A percentile compares a stretch with the other conserved stretches of the same genome.
These are phyloP conservation scores for Caenorhabditis sp. DNA, from an alignment of 2,888 invertebrate genomes.

Conservation along the genomic window DNA sequence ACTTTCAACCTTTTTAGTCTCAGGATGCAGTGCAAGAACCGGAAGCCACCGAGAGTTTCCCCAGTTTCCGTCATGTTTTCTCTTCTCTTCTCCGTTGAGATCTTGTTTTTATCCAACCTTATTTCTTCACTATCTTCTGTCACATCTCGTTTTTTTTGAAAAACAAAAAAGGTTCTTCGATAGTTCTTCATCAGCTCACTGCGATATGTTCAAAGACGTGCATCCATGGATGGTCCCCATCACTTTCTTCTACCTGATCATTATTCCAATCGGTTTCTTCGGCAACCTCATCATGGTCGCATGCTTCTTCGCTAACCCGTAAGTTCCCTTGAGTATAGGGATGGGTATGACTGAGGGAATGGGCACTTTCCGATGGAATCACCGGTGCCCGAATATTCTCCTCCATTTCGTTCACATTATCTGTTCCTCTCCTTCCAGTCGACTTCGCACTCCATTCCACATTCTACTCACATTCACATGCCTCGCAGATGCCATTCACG, in stretches of 20 bases:
- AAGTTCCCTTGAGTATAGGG: too few relatives aligned
- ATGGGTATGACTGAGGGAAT: too few relatives aligned
- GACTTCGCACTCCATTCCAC: constrained; percentile 65
- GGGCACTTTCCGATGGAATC: too few relatives aligned
- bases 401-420: too few relatives aligned
- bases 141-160: neutral
- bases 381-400: too few relatives aligned
- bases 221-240: constrained; percentile 66
- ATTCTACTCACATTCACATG: constrained; percentile 65
- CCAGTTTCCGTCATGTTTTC: constrained; percentile 16
- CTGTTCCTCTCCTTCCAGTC: constrained; percentile 49
- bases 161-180: constrained; percentile 2
- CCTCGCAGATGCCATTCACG: constrained; percentile 63
- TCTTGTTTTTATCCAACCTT: neutral
- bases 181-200: too few relatives aligned
- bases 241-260: constrained; percentile 61
- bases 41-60: constrained; percentile 29
- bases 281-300: constrained; percentile 61
- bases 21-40: constrained; percentile 7
- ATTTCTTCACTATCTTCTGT: constrained; percentile 11
- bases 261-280: constrained; percentile 58
- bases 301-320: constrained; percentile 55
- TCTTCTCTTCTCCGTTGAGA: neutral
- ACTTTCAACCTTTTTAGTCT: constrained; percentile 1
- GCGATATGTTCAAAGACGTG: constrained; percentile 61